Evolutionary conservation across 2,797 vertebrate species (phyloP).

Genomic region (Clamator glandarius): DNA sequence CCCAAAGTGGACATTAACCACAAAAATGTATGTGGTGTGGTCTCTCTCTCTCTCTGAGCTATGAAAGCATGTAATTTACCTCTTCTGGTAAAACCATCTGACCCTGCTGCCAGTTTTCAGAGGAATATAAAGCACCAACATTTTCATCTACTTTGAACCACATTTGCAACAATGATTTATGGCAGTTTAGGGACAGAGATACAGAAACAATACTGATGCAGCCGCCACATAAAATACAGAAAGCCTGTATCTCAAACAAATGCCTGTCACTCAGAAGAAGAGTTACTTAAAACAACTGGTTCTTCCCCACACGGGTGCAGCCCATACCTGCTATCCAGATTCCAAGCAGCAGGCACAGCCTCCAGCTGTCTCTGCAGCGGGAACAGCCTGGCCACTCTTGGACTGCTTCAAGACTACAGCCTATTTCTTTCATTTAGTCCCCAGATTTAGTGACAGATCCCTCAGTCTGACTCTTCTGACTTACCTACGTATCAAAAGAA

Average conservation of each 20-base stretch:
- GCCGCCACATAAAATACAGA: not conserved
- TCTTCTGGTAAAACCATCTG: conserved; percentile 30
- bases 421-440: not conserved
- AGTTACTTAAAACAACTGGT: not conserved
- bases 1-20: conserved; percentile 59
- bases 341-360: not conserved
- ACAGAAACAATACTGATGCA: not conserved
- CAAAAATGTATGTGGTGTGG: conserved; percentile 5
- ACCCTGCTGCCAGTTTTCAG: conserved; percentile 19
- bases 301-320: not conserved
- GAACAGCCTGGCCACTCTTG: not conserved
- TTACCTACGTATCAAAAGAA: not conserved
- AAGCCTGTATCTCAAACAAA: not conserved
- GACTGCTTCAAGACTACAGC: not conserved
- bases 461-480: not conserved
- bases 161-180: not conserved
- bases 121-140: conserved; percentile 12
- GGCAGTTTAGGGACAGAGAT: not conserved
- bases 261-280: not conserved
- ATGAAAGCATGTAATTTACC: conserved; percentile 21
- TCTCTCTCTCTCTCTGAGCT: not conserved
- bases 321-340: not conserved
- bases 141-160: not conserved
- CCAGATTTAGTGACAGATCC: not conserved
- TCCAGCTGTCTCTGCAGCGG: not conserved